Evolutionary conservation across 1,140 invertebrate species (phyloP).

Genomic region (Drosophila paulistorum): DNA sequence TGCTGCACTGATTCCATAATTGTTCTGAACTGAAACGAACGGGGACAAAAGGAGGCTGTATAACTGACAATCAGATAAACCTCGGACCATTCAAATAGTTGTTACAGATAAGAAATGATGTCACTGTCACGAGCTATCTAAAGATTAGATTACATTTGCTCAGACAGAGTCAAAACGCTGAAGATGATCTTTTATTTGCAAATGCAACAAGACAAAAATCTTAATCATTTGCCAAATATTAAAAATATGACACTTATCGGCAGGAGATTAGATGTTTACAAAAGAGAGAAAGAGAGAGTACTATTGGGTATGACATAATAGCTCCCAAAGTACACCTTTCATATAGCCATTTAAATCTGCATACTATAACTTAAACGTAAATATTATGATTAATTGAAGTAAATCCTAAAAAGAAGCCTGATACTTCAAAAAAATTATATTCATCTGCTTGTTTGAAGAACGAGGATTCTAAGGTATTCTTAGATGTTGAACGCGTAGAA

Average conservation of each 20-base stretch:
- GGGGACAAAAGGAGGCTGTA: constrained; percentile 34
- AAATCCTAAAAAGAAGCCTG: too few species aligned
- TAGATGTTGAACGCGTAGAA: too few species aligned
- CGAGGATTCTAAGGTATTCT: too few species aligned
- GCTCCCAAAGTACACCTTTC: too few species aligned
- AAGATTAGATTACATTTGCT: constrained; percentile 14
- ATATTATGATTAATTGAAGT: too few species aligned
- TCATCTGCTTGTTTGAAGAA: too few species aligned
- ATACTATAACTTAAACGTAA: too few species aligned
- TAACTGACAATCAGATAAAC: constrained; percentile 77
- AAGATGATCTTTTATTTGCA: constrained; percentile 15
- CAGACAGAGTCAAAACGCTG: constrained; percentile 4
- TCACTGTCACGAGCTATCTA: constrained; percentile 48
- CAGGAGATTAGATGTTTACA: neutral
- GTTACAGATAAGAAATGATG: constrained; percentile 51
- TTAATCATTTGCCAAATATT: constrained; percentile 24
- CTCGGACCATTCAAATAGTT: too few species aligned
- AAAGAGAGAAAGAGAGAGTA: too few species aligned
- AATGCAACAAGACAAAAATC: neutral
- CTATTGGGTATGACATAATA: too few species aligned
- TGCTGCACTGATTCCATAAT: constrained; percentile 60
- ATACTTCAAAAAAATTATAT: too few species aligned
- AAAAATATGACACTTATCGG: constrained; percentile 24
- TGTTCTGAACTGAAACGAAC: constrained; percentile 15
- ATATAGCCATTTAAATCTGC: too few species aligned